Base-by-base conservation (phyloP, 2,888 invertebrate genomes). In the Microctonus aethiopoides region DNA sequence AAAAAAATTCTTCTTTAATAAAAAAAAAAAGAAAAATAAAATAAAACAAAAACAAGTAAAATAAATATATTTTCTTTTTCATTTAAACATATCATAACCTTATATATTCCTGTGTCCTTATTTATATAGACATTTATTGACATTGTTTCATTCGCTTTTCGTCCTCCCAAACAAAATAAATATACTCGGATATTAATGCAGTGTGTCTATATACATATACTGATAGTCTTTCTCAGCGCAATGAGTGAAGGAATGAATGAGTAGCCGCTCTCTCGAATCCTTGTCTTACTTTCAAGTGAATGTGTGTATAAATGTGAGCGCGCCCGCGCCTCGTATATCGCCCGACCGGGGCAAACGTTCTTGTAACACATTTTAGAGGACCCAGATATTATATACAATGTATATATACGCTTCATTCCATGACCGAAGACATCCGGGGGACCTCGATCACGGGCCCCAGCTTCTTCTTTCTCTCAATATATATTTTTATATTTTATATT, bases 281-380 rank as follows among this genome's bases (percentile, higher is more conserved):
- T 78, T 79, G 79, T 79, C 77, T 79, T 79, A 79, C 78, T 79
- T 79, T 77, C 76, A 73, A 76, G 73, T 74, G 74, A 67, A 67
- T 65, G 72, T 70, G 68, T 71, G 69, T 46, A 16, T 20, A 16
- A n/a, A n/a, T 13, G 39, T 71, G 72, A 46, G n/a, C n/a, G 39
- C 72, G 72, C 68, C 70, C 71, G 71, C 75, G 68, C 67, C 67
- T 63, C 67, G 72, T 67, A 76, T 75, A n/a, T n/a, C 74, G 72
- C 74, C 72, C 78, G 76, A 74, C 72, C 76, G 75, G 74, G 77
- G 70, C 74, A 71, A 77, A 77, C 77, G 77, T 79, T 79, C 78
- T 79, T 78, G 78, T 78, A 79, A 79, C 78, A 78, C 79, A 79
- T 79, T 79, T 79, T 77, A 76, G 77, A 78, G 77, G 77, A 79